Percentiles rank a stretch among this genome's conserved stretches.
These are phyloP conservation scores for Desmodus rotundus DNA, from an alignment of 2,113 vertebrate species.

Conservation along the genomic window DNA sequence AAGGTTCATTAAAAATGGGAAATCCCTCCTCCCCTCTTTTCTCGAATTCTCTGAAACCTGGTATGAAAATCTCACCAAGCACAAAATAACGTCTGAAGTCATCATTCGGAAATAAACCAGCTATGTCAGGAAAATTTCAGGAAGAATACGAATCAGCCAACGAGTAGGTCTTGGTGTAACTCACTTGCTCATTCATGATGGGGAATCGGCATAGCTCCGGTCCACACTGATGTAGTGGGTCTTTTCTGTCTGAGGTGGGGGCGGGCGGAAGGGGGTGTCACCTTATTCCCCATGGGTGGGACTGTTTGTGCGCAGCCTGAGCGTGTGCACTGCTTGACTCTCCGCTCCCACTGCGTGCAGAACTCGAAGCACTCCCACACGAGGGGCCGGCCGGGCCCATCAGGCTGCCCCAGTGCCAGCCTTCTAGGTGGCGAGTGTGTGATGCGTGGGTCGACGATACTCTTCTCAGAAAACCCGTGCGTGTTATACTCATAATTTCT, in stretches of 20 bases:
- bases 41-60: background rate
- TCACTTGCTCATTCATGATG: accelerated
- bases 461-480: background rate
- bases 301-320: background rate
- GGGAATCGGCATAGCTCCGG: accelerated
- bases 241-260: background rate
- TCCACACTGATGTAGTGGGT: background rate
- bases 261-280: background rate
- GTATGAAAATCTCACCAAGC: background rate
- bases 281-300: background rate
- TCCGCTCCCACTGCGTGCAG: background rate
- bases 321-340: background rate
- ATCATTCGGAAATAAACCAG: background rate
- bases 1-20: background rate
- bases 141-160: background rate
- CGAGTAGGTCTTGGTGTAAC: background rate
- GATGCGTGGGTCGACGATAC: too few species aligned
- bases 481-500: background rate
- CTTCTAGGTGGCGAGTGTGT: too few species aligned
- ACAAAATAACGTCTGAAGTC: background rate
- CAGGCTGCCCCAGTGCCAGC: background rate
- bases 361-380: too few species aligned
- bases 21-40: background rate
- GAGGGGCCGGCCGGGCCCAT: background rate
- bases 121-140: background rate